These are phyloP conservation scores for Cyclopterus lumpus DNA, from an alignment of 2,797 vertebrate species.

Conservation along the genomic window DNA sequence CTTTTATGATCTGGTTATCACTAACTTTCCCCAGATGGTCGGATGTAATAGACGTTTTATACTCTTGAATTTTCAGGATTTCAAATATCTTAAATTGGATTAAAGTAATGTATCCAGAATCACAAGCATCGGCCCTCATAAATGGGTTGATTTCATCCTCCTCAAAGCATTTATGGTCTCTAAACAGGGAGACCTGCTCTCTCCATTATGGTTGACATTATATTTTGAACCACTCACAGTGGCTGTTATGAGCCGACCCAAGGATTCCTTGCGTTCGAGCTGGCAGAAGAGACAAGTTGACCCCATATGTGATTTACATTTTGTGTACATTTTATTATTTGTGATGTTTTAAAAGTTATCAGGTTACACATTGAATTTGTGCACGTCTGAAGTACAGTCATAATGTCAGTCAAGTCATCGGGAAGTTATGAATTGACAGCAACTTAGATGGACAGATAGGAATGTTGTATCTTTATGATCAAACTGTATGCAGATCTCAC, in stretches of 20 bases:
- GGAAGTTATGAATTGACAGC: background rate
- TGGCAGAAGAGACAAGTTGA: background rate
- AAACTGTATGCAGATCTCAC: too few relatives aligned
- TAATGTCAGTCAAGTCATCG: background rate
- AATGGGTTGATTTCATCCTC: too few relatives aligned
- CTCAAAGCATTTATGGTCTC: too few relatives aligned
- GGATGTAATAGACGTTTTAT: background rate
- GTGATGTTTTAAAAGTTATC: too few relatives aligned
- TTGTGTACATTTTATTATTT: background rate
- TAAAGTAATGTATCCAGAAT: background rate
- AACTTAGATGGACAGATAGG: background rate
- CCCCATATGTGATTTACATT: background rate
- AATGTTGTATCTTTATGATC: background rate
- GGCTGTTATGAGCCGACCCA: background rate
- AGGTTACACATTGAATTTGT: too few relatives aligned
- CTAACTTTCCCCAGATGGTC: background rate
- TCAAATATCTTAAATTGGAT: background rate
- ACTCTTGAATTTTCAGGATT: background rate
- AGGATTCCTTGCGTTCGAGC: background rate
- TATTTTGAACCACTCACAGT: too few relatives aligned
- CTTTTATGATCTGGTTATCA: background rate
- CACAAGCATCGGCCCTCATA: background rate
- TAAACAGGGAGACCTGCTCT: too few relatives aligned
- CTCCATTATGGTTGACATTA: too few relatives aligned
- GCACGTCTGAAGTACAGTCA: background rate